Evolutionary conservation across 2,113 vertebrate species (phyloP).

Genomic region (Zapornia atra): DNA sequence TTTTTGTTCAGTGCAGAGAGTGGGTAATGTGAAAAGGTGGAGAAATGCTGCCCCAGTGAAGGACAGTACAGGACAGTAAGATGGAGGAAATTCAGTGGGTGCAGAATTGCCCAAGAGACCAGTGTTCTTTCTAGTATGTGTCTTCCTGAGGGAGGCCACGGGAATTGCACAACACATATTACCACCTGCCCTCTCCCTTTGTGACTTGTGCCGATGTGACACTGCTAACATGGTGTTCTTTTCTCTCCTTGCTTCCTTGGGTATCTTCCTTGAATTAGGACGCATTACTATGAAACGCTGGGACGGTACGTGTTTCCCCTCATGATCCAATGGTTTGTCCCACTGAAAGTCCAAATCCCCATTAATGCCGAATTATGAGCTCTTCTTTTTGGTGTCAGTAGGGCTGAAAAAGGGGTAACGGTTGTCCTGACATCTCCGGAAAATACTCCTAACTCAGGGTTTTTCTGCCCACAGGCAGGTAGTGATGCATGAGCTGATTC

Average conservation of each 20-base stretch:
- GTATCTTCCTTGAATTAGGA: constrained; percentile 73
- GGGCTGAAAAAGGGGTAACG: neutral
- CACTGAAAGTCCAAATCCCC: neutral
- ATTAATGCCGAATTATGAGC: neutral
- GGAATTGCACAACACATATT: neutral
- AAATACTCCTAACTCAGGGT: neutral
- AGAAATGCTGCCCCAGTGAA: neutral
- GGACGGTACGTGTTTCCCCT: constrained; percentile 78
- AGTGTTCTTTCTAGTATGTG: neutral
- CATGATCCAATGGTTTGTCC: neutral
- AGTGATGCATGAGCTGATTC: neutral
- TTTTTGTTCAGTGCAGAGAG: neutral
- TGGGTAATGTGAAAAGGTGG: neutral
- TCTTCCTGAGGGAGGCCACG: neutral
- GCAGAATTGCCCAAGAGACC: neutral
- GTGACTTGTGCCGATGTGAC: neutral
- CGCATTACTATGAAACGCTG: constrained; percentile 80
- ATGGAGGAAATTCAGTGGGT: neutral
- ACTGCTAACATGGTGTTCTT: constrained; percentile 40
- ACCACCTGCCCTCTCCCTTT: neutral
- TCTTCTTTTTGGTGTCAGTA: neutral
- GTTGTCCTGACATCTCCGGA: neutral
- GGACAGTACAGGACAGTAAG: neutral
- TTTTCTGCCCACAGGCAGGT: neutral
- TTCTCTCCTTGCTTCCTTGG: constrained; percentile 62